Percentiles rank a stretch among this genome's conserved stretches.
phyloP scores from a whole-genome alignment of 1,140 invertebrate species.

The Octopus sinensis region DNA sequence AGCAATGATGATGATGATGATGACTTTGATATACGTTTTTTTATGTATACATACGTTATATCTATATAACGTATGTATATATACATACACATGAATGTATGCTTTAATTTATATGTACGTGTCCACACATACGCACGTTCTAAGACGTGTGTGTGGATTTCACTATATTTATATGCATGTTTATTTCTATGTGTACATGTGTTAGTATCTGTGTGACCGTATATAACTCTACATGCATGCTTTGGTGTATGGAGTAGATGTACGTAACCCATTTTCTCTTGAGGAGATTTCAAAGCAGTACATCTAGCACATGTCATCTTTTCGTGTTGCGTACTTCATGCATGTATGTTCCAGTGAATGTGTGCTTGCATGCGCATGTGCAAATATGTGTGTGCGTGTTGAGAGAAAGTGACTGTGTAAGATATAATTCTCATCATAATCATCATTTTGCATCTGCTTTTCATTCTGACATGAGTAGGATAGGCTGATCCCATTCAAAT shows the following conservation, averaged over 20 bases:
- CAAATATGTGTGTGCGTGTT: too few relatives aligned
- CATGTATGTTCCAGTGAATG: too few relatives aligned
- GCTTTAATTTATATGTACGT: neutral
- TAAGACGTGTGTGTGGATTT: neutral
- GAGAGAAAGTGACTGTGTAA: too few relatives aligned
- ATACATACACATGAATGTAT: neutral
- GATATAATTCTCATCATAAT: too few relatives aligned
- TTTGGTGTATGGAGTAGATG: neutral
- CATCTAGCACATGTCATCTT: too few relatives aligned
- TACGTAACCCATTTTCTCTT: neutral
- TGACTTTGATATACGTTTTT: neutral
- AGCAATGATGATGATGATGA: neutral
- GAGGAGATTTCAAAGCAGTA: too few relatives aligned
- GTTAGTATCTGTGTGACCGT: neutral
- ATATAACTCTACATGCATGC: slow-evolving; percentile 9
- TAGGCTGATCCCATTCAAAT: too few relatives aligned
- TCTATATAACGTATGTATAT: neutral
- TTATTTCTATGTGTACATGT: neutral
- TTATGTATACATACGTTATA: neutral
- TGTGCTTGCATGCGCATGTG: too few relatives aligned
- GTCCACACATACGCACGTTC: neutral
- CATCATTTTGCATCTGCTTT: too few relatives aligned
- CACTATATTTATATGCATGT: neutral
- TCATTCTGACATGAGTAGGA: too few relatives aligned
- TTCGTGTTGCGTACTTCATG: too few relatives aligned